phyloP scores from a whole-genome alignment of 1,140 invertebrate genomes.

The Berghia stephanieae region DNA sequence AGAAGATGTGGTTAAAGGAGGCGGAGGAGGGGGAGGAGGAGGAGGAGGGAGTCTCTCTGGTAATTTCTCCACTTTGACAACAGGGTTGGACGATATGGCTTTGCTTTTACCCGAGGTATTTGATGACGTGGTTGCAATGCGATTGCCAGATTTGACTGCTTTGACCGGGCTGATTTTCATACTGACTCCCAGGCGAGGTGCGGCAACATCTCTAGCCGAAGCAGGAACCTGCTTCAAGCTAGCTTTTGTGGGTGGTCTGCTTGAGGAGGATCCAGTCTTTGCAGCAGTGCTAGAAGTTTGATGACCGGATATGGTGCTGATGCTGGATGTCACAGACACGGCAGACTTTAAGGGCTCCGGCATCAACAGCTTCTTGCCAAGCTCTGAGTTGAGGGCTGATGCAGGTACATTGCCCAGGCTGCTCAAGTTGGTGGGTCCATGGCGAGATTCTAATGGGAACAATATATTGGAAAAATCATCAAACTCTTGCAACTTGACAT shows the following conservation, averaged over 20 bases:
- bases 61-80: slow-evolving; percentile 65
- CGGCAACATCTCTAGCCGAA: neutral
- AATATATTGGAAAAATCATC: no score
- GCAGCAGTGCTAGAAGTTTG: no score
- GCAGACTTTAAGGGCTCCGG: slow-evolving; percentile 20
- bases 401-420: slow-evolving; percentile 22
- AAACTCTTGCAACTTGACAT: no score
- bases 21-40: neutral
- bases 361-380: slow-evolving; percentile 36
- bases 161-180: slow-evolving; percentile 29
- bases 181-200: slow-evolving; percentile 18
- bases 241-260: slow-evolving; percentile 48
- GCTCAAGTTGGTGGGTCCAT: slow-evolving; percentile 33
- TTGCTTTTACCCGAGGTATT: no score
- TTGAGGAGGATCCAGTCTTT: slow-evolving; percentile 15
- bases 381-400: slow-evolving; percentile 33
- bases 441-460: slow-evolving; percentile 36
- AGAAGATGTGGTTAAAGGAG: no score
- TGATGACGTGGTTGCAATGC: neutral
- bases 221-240: slow-evolving; percentile 56
- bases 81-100: slow-evolving; percentile 56
- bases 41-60: neutral
- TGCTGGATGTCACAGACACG: no score
- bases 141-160: slow-evolving; percentile 25
- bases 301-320: no score